Conservation (phyloP, 2,113 vertebrate species). For the Loxodonta africana region DNA sequence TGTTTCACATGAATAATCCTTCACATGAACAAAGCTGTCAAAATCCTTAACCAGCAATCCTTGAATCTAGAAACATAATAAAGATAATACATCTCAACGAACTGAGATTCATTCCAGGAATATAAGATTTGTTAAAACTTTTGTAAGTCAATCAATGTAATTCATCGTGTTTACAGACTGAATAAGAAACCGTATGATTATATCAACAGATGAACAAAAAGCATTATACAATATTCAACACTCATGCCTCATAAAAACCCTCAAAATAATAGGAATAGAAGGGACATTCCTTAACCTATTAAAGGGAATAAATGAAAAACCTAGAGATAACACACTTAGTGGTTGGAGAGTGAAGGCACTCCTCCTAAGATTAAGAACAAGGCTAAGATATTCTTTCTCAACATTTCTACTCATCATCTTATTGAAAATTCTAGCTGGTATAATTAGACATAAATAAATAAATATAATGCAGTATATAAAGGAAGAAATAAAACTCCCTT, state of each 20-base stretch:
- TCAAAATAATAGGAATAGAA: neutral
- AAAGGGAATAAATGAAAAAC: neutral
- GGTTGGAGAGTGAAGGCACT: neutral
- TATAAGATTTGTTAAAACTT: neutral
- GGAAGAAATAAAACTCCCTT: neutral
- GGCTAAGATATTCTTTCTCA: neutral
- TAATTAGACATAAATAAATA: neutral
- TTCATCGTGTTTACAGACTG: neutral
- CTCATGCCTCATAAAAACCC: neutral
- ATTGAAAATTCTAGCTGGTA: neutral
- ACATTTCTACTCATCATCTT: neutral
- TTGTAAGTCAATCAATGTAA: neutral
- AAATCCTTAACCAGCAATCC: neutral
- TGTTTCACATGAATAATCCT: neutral
- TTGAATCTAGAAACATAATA: neutral
- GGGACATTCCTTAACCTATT: neutral
- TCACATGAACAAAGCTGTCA: neutral
- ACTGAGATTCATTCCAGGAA: neutral
- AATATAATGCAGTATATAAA: neutral
- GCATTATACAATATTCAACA: neutral
- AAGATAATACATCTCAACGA: neutral
- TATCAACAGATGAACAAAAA: neutral
- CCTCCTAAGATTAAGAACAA: neutral
- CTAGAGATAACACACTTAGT: neutral
- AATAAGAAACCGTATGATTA: neutral